A percentile compares a stretch with the other conserved stretches of the same genome.
Evolutionary conservation across 2,888 invertebrate species (phyloP).

Genomic region (Psococerastis gibbosa): DNA sequence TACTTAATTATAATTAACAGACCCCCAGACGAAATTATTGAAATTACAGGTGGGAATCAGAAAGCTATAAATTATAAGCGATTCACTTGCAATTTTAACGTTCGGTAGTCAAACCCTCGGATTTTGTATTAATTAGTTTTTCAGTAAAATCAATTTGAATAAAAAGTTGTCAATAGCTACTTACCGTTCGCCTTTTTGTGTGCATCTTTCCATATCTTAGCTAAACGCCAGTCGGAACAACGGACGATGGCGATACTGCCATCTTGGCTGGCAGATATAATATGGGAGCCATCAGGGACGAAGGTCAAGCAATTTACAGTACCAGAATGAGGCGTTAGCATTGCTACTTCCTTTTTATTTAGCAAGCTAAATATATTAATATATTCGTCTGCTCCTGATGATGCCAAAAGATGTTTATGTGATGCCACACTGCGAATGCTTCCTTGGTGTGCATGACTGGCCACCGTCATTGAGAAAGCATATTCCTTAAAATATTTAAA

Average conservation of each 20-base stretch:
- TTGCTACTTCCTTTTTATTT: constrained; percentile 55
- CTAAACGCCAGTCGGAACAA: constrained; percentile 67
- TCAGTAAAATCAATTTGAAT: too few relatives aligned
- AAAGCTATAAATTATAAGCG: too few relatives aligned
- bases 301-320: constrained; percentile 64
- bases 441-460: constrained; percentile 68
- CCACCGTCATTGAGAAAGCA: constrained; percentile 53
- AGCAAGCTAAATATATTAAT: constrained; percentile 70
- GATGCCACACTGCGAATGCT: constrained; percentile 56
- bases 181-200: constrained; percentile 40
- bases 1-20: too few relatives aligned
- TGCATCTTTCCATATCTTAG: constrained; percentile 63
- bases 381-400: constrained; percentile 78
- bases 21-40: too few relatives aligned
- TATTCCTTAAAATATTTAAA: constrained; percentile 27
- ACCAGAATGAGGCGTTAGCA: constrained; percentile 63
- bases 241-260: constrained; percentile 65
- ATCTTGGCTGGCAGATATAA: constrained; percentile 71
- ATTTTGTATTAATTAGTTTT: too few relatives aligned
- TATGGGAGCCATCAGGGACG: constrained; percentile 52
- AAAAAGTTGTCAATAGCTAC: too few relatives aligned
- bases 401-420: constrained; percentile 54
- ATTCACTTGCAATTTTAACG: too few relatives aligned
- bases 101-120: too few relatives aligned
- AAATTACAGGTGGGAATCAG: too few relatives aligned